A percentile compares a stretch with the other conserved stretches of the same genome.
These are phyloP conservation scores for Cephalopachus bancanus DNA, from an alignment of 2,797 vertebrate species.

Conservation along the genomic window DNA sequence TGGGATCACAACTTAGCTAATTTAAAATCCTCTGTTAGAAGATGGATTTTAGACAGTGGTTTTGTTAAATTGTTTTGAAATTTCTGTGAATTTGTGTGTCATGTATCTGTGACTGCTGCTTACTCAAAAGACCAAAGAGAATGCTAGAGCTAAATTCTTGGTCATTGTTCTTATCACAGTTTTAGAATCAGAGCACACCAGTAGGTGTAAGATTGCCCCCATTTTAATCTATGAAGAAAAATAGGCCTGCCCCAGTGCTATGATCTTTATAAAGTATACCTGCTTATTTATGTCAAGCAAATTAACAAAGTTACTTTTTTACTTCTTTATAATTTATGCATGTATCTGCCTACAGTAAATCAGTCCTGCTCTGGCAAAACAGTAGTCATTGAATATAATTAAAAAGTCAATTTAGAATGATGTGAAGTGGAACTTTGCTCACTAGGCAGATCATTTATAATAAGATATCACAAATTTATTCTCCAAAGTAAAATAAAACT, in stretches of 20 bases:
- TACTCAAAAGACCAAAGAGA: background rate
- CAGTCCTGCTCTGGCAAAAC: background rate
- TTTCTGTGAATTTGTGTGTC: background rate
- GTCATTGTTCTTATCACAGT: background rate
- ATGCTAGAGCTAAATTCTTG: background rate
- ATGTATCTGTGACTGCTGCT: background rate
- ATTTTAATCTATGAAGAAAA: conserved; percentile 40
- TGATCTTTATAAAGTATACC: background rate
- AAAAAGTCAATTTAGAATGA: background rate
- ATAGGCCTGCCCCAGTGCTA: background rate
- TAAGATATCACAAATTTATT: background rate
- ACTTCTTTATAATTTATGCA: background rate
- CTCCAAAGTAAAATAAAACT: conserved; percentile 26
- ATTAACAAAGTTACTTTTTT: conserved; percentile 10
- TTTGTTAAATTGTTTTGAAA: background rate
- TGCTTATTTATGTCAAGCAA: background rate
- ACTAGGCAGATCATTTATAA: background rate
- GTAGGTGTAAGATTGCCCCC: background rate
- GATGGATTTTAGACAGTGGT: background rate
- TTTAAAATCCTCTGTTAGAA: background rate
- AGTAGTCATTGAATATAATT: background rate
- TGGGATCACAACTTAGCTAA: background rate
- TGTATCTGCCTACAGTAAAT: background rate
- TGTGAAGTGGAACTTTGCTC: background rate
- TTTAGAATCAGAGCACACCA: background rate